Percentiles rank a stretch among this genome's conserved stretches.
Conservation (phyloP, 2,113 vertebrate species). For the zebrafish (Danio rerio) region GRCz12tu NC_133189.1:44056501-44057000, state of each 20-base stretch:
- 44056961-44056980: too few species aligned
- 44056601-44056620: conserved; percentile 61
- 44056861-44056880: conserved; percentile 3
- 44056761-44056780: conserved; percentile 64
- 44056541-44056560: conserved; percentile 29
- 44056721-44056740: conserved; percentile 42
- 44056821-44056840: conserved; percentile 53
- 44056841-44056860: conserved; percentile 58
- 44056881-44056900: not conserved
- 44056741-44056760: conserved; percentile 50
- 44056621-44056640: conserved; percentile 61
- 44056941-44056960: not conserved
- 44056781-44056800: conserved; percentile 61
- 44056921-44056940: not conserved
- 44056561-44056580: conserved; percentile 40
- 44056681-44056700: conserved; percentile 47
- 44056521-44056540: conserved; percentile 19
- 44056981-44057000: too few species aligned
- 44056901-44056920: not conserved
- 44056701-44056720: conserved; percentile 19
- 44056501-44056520: not conserved
- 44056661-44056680: conserved; percentile 53
- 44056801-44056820: conserved; percentile 62
- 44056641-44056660: conserved; percentile 14
- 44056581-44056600: conserved; percentile 53